Evolutionary conservation across 2,888 invertebrate species (phyloP), one percentile per base, ranked within the genome.

Genomic region (Chymomyza caudatula): DNA sequence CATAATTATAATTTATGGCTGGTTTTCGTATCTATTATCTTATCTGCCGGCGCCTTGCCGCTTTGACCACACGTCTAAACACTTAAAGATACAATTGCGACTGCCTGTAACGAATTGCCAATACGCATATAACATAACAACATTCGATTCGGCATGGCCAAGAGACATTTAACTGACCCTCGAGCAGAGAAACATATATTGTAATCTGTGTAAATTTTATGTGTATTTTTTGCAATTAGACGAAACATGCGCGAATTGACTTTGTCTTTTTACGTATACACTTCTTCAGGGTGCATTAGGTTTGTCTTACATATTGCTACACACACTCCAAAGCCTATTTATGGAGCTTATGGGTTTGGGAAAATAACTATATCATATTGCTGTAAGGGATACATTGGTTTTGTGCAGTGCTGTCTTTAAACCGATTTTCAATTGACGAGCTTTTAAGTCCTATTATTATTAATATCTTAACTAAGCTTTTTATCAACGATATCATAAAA

Each of bases 131-230:
- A 47, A 20, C 51, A 20, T 51, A n/a, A 23, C n/a, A n/a, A 23
- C n/a, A 53, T 53, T 25, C 53, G 53, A 23, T 53, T 23, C 53
- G 53, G n/a, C 53, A 53, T 22, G 22, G 51, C 22, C 51, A 22
- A 51, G 13, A 51, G 19, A 20, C 51, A 20, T 19, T 51, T 15
- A 17, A 17, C n/a, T 47, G 44, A 47, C 44, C 44, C 44, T 47
- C 44, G 44, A 1, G 29, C 29, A 5, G 25, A 29, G 29, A 29
- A 11, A 37, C 8, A 37, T 11, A 8, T 37, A 37, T 11, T 47
- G 5, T 17, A 47, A 47, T 47, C 47, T 17, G n/a, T 47, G 15
- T 17, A 13, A 11, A 37, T 37, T 37, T 15, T 47, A 47, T 47
- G 47, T 47, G 19, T 13, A 47, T 13, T n/a, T 15, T 47, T 47